Base-by-base conservation (phyloP, 2,888 invertebrate genomes). In the Branchellion lobata region DNA sequence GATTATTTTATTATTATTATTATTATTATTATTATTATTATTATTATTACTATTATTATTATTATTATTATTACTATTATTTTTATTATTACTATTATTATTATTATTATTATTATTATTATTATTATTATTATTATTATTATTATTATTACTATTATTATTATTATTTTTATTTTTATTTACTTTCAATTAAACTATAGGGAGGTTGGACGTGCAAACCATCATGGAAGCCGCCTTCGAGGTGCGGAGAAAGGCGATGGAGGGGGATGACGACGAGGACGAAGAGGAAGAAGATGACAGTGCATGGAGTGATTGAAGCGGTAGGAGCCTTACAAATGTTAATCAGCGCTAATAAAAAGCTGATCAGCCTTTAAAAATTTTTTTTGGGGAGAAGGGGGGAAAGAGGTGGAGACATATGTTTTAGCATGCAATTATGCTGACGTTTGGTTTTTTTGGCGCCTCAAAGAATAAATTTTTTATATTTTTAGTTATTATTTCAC, bases 191-290 rank as follows among this genome's bases (percentile, higher is more conserved):
- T 47, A 47, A 47, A 47, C 18, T 14, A 57, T n/a, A 57, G 61
- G 61, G 21, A 57, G 24, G 61, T 24, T 57, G 61, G 61, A 57
- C 24, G 61, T 57, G 61, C 61, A 57, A n/a, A 24, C 61, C 3
- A 57, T 57, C 3, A 57, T 57, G 61, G 61, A 57, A n/a, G 61
- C 61, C 5, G 61, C 61, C 24, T 57, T 57, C 24, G 61, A 57
- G 24, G 61, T 57, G 21, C 61, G 61, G n/a, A 57, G 61, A n/a
- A 57, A 57, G 24, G 61, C 61, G 21, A 57, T 57, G 61, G 61
- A 57, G 61, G n/a, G 61, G 3, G 61, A 57, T 57, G 61, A 57
- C 21, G 61, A 57, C 11, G 61, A 57, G n/a, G 61, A 57, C 3
- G 61, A 57, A n/a, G 61, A 57, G 5, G 61, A 57, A 14, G 61